phyloP scores from a whole-genome alignment of 2,888 invertebrate species.

The Apamea crenata region DNA sequence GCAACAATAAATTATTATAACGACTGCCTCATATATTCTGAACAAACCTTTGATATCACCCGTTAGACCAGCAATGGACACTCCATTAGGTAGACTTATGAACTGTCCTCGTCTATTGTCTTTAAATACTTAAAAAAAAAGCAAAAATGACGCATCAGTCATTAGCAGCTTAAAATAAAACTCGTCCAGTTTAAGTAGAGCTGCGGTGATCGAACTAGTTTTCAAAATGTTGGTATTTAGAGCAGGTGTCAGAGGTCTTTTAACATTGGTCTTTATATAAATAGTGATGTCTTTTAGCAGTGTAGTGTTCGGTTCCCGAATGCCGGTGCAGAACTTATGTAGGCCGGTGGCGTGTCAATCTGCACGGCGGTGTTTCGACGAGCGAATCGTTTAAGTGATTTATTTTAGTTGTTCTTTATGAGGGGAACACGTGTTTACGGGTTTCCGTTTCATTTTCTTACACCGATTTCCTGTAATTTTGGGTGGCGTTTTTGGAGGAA shows the following conservation, averaged over 20 bases:
- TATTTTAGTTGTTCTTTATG: conserved; percentile 66
- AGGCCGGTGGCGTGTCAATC: conserved; percentile 84
- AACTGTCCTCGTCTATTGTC: conserved; percentile 72
- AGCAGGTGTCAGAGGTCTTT: conserved; percentile 75
- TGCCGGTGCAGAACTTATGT: conserved; percentile 84
- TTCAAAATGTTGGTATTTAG: conserved; percentile 68
- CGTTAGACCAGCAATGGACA: conserved; percentile 50
- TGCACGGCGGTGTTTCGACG: conserved; percentile 68
- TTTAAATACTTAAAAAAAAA: conserved; percentile 79
- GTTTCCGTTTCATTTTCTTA: conserved; percentile 46
- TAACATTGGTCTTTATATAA: conserved; percentile 79
- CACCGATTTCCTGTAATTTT: conserved; percentile 32
- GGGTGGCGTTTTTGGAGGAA: not conserved
- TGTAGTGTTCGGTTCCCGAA: conserved; percentile 84
- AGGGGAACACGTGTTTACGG: conserved; percentile 57
- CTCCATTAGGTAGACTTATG: conserved; percentile 60
- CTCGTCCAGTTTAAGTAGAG: conserved; percentile 68
- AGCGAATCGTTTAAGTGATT: conserved; percentile 68
- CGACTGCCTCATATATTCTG: conserved; percentile 42
- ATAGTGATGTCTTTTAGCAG: conserved; percentile 87
- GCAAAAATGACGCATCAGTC: conserved; percentile 80
- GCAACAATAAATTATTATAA: conserved; percentile 52
- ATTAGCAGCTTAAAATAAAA: conserved; percentile 77
- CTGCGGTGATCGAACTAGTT: conserved; percentile 58
- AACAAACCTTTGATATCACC: conserved; percentile 49